A percentile compares a stretch with the other conserved stretches of the same genome.
Evolutionary conservation across 2,888 invertebrate species (phyloP).

Genomic region (Cryptus armator): DNA sequence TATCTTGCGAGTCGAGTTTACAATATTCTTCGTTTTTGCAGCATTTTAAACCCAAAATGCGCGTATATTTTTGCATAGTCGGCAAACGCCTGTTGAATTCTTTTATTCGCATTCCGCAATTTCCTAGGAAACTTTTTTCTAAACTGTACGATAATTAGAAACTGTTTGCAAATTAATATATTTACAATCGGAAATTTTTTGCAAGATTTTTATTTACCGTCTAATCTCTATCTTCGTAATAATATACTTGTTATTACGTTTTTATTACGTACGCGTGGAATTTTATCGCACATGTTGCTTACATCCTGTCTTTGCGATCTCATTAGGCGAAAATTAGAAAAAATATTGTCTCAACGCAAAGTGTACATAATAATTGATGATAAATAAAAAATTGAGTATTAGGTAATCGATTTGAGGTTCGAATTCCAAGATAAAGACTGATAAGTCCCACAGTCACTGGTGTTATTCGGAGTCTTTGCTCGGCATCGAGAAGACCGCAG

Average conservation of each 20-base stretch:
- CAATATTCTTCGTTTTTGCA: background rate
- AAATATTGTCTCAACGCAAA: background rate
- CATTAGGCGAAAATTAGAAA: background rate
- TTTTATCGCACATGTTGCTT: too few species aligned
- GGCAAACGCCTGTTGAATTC: background rate
- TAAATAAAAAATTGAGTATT: background rate
- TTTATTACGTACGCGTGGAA: too few species aligned
- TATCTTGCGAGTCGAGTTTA: background rate
- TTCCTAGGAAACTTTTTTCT: too few species aligned
- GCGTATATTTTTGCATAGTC: too few species aligned
- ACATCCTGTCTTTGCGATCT: background rate
- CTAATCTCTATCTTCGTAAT: too few species aligned
- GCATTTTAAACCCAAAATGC: background rate
- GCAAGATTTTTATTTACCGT: too few species aligned
- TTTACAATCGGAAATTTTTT: too few species aligned
- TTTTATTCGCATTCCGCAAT: too few species aligned
- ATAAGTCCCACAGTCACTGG: conserved; percentile 46
- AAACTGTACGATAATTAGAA: too few species aligned
- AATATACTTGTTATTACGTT: too few species aligned
- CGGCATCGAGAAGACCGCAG: conserved; percentile 68
- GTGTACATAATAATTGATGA: background rate
- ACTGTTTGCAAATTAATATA: too few species aligned
- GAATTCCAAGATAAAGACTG: conserved; percentile 53
- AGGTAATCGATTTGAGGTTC: conserved; percentile 29
- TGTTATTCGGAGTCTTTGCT: conserved; percentile 62